These are phyloP conservation scores for Drosophila repletoides DNA, from an alignment of 1,140 invertebrate genomes.

Conservation along the genomic window DNA sequence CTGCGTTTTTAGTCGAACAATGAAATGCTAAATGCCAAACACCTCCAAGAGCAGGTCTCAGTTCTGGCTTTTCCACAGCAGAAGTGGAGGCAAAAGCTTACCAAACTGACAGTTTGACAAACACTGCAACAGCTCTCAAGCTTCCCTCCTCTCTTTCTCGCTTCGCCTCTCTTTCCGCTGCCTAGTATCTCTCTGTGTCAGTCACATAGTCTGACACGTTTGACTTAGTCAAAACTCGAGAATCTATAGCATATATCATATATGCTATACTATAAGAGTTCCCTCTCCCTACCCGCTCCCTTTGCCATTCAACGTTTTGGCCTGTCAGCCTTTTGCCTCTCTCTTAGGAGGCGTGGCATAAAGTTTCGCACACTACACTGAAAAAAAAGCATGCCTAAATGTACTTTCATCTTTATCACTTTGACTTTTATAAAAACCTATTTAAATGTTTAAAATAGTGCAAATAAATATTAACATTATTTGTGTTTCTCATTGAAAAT, in stretches of 20 bases:
- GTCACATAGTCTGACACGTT: constrained; percentile 51
- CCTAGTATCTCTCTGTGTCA: constrained; percentile 37
- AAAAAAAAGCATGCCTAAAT: background rate
- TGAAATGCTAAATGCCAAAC: constrained; percentile 66
- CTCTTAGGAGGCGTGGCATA: constrained; percentile 44
- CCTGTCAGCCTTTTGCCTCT: constrained; percentile 14
- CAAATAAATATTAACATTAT: too few species aligned
- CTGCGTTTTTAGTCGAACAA: constrained; percentile 29
- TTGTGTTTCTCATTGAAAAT: too few species aligned
- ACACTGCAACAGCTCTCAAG: constrained; percentile 36
- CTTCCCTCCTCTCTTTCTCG: constrained; percentile 2
- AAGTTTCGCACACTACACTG: too few species aligned
- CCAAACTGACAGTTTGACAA: constrained; percentile 67
- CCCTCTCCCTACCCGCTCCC: background rate
- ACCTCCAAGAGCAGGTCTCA: constrained; percentile 43
- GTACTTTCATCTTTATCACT: too few species aligned
- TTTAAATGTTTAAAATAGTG: too few species aligned
- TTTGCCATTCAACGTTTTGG: constrained; percentile 8
- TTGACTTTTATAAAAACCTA: too few species aligned
- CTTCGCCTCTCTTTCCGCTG: background rate
- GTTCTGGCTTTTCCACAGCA: background rate
- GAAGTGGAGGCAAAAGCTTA: too few species aligned
- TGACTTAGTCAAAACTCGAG: constrained; percentile 66
- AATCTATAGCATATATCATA: constrained; percentile 50
- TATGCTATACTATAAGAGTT: background rate